phyloP scores from a whole-genome alignment of 2,888 invertebrate species.

The Meiosimyza platycephala region DNA sequence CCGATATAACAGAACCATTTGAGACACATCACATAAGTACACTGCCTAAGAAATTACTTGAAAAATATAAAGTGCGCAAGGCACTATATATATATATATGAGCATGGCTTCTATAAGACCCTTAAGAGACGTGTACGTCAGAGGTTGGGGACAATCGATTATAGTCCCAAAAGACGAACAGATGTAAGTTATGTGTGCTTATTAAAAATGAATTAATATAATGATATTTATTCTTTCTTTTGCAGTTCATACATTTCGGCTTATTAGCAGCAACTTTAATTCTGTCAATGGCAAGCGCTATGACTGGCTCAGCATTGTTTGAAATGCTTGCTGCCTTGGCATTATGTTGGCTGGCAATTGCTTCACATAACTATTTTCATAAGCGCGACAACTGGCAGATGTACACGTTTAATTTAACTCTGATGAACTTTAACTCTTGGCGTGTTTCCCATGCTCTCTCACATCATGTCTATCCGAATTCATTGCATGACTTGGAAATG shows the following conservation, averaged over 20 bases:
- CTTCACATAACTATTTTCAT: constrained; percentile 83
- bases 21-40: constrained; percentile 77
- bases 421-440: constrained; percentile 75
- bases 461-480: constrained; percentile 83
- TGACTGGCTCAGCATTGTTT: constrained; percentile 52
- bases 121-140: constrained; percentile 72
- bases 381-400: constrained; percentile 80
- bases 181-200: constrained; percentile 37
- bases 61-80: constrained; percentile 74
- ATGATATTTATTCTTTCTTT: not conserved
- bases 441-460: constrained; percentile 80
- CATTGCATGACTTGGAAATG: constrained; percentile 79
- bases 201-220: not conserved
- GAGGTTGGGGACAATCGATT: constrained; percentile 70
- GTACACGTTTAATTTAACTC: constrained; percentile 78
- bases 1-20: constrained; percentile 84
- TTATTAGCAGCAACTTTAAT: constrained; percentile 60
- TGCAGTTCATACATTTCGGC: constrained; percentile 52
- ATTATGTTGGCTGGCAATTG: constrained; percentile 71
- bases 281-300: constrained; percentile 56
- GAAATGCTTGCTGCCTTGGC: constrained; percentile 69
- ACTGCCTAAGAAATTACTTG: constrained; percentile 71
- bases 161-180: constrained; percentile 52
- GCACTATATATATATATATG: too few species aligned
- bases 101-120: constrained; percentile 79